phyloP scores from a whole-genome alignment of 2,797 vertebrate genomes.

The Phoeniculus purpureus region DNA sequence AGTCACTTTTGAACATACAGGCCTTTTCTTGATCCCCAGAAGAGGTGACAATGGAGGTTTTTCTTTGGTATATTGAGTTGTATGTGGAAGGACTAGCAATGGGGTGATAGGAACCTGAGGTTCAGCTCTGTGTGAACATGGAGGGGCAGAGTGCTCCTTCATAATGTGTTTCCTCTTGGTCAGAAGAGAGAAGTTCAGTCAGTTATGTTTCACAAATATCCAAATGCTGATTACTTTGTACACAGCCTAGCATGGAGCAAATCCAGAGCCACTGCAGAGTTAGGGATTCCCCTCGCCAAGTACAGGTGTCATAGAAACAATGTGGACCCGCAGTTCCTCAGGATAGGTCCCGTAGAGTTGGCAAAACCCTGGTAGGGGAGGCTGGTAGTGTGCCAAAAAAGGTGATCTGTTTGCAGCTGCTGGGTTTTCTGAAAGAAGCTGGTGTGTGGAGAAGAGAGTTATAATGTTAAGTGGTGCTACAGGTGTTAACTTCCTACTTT shows the following conservation, averaged over 20 bases:
- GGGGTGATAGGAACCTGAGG: not conserved
- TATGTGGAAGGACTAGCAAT: not conserved
- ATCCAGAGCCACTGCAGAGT: rapidly evolving
- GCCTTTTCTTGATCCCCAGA: not conserved
- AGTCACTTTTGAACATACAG: not conserved
- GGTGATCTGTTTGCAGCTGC: not conserved
- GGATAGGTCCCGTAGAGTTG: not conserved
- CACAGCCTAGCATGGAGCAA: rapidly evolving
- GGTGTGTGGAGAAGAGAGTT: not conserved
- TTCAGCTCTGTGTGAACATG: not conserved
- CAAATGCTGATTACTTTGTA: not conserved
- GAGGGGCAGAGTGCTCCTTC: not conserved
- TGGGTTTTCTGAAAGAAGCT: not conserved
- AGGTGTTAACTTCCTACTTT: not conserved
- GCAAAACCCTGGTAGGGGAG: rapidly evolving
- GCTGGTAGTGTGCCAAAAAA: not conserved
- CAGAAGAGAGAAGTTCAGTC: not conserved
- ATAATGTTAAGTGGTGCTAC: not conserved
- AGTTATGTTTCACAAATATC: not conserved
- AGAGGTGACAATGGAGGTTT: not conserved
- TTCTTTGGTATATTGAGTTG: not conserved
- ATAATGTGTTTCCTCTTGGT: not conserved
- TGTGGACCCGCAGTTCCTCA: not conserved
- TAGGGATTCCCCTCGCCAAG: not conserved
- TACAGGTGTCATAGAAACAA: not conserved